A percentile compares a stretch with the other conserved stretches of the same genome.
These are phyloP conservation scores for Eupithecia inturbata DNA, from an alignment of 2,888 invertebrate genomes.

Conservation along the genomic window DNA sequence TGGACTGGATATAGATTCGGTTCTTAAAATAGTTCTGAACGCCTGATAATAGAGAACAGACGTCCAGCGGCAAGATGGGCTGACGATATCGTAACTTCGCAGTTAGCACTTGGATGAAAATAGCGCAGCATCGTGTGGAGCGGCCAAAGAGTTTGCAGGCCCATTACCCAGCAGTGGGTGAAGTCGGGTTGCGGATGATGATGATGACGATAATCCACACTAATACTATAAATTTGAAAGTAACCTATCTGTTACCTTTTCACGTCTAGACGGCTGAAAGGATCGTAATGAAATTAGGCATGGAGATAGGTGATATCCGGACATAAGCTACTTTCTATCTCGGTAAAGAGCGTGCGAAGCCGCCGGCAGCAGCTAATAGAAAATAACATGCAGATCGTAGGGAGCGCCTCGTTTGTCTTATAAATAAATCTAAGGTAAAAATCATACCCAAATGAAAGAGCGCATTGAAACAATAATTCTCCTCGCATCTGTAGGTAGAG, in stretches of 20 bases:
- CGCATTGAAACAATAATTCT: constrained; percentile 46
- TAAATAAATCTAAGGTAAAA: constrained; percentile 17
- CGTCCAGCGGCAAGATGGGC: neutral
- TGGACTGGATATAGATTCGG: constrained; percentile 17
- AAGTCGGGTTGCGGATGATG: neutral
- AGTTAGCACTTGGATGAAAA: neutral
- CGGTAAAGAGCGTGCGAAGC: no score
- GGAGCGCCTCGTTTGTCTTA: neutral
- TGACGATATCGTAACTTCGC: neutral
- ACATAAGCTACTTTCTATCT: no score
- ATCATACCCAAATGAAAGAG: constrained; percentile 40
- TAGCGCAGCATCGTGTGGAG: neutral
- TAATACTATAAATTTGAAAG: no score
- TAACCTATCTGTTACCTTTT: no score
- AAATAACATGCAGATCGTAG: constrained; percentile 9
- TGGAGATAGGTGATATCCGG: no score
- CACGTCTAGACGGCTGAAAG: no score
- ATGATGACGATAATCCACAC: no score
- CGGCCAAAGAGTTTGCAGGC: neutral
- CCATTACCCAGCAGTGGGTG: neutral
- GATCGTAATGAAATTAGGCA: no score
- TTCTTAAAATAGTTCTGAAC: neutral
- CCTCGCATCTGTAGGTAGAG: constrained; percentile 32
- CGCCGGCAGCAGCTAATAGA: no score
- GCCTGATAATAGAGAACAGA: neutral